Percentiles rank a stretch among this genome's conserved stretches.
phyloP scores from a whole-genome alignment of 2,113 vertebrate species.

The Elachura formosa region DNA sequence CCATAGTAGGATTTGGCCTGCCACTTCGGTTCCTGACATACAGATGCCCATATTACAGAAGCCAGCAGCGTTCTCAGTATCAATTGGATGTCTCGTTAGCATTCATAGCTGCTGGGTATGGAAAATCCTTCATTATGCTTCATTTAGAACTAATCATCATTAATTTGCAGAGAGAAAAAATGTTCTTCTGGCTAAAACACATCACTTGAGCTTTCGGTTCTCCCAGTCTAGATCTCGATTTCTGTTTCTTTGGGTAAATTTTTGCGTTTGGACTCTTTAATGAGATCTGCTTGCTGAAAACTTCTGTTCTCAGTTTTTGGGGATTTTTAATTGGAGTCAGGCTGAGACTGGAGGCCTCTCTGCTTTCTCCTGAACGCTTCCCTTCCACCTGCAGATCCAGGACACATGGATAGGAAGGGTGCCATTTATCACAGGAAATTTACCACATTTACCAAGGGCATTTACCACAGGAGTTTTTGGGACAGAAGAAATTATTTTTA shows the following conservation, averaged over 20 bases:
- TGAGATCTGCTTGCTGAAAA: neutral
- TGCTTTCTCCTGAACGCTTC: neutral
- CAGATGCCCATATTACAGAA: neutral
- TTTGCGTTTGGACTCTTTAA: neutral
- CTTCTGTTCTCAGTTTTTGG: neutral
- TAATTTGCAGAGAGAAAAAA: neutral
- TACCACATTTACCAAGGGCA: no score
- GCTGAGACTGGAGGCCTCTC: neutral
- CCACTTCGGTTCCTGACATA: neutral
- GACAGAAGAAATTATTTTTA: neutral
- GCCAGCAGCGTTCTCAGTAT: neutral
- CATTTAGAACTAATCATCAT: neutral
- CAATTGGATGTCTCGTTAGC: neutral
- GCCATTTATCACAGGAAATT: neutral
- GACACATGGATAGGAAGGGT: neutral
- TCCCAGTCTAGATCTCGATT: neutral
- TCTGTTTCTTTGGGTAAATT: neutral
- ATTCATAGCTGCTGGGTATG: neutral
- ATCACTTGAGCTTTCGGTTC: neutral
- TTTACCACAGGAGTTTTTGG: neutral
- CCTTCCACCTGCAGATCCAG: neutral
- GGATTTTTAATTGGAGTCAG: neutral
- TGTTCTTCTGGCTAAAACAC: neutral
- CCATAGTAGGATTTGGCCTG: neutral
- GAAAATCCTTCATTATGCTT: neutral